These are phyloP conservation scores for Pelobates cultripes DNA, from an alignment of 2,797 vertebrate genomes.

Conservation along the genomic window DNA sequence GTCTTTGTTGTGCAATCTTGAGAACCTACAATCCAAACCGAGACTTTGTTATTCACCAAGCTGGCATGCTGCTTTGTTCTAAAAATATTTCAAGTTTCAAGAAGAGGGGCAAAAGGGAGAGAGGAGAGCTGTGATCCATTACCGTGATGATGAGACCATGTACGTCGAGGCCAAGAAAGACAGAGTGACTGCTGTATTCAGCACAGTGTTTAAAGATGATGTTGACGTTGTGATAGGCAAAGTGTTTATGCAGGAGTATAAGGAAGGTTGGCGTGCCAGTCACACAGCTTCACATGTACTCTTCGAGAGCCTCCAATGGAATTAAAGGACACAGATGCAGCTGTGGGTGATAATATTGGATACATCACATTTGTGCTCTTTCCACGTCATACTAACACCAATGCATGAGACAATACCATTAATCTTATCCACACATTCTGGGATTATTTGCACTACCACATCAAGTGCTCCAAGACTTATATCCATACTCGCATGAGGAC, in stretches of 20 bases:
- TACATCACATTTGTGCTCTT: conserved; percentile 99
- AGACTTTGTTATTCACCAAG: conserved; percentile 90
- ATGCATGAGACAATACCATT: conserved; percentile 98
- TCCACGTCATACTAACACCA: conserved; percentile 94
- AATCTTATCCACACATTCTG: conserved; percentile 99
- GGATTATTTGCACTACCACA: conserved; percentile 99
- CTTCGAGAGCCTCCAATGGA: conserved; percentile 96
- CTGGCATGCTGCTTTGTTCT: conserved; percentile 97
- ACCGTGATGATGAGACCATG: conserved; percentile 98
- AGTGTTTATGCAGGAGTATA: conserved; percentile 99
- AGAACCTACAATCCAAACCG: conserved; percentile 88
- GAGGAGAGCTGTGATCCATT: conserved; percentile 93
- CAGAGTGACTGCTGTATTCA: conserved; percentile 97
- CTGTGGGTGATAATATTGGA: conserved; percentile 96
- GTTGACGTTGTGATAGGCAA: conserved; percentile 98
- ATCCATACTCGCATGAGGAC: conserved; percentile 99
- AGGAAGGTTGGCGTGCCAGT: conserved; percentile 97
- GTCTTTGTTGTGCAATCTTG: conserved; percentile 94
- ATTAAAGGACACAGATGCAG: conserved; percentile 94
- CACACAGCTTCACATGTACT: conserved; percentile 98
- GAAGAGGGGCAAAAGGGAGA: conserved; percentile 96
- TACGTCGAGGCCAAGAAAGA: conserved; percentile 98
- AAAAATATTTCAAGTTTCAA: conserved; percentile 98
- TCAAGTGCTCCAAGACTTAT: conserved; percentile 99
- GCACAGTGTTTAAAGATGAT: conserved; percentile 98